phyloP scores from a whole-genome alignment of 2,113 vertebrate species.

The Rattus rattus region DNA sequence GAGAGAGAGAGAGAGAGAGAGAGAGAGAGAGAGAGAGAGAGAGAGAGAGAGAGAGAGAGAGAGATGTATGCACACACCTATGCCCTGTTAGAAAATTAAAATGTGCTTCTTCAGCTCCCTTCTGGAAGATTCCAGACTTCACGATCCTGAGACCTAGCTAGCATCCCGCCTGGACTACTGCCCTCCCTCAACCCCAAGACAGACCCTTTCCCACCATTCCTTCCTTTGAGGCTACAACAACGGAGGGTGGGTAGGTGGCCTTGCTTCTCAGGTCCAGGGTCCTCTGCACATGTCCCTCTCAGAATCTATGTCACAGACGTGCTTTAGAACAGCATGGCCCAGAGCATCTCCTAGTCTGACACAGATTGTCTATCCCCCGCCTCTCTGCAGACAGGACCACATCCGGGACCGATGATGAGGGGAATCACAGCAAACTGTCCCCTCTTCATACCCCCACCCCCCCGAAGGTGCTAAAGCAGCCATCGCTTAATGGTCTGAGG shows the following conservation, averaged over 20 bases:
- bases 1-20: too few relatives aligned
- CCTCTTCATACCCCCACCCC: background rate
- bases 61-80: background rate
- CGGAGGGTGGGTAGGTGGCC: background rate
- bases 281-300: background rate
- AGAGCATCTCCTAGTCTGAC: background rate
- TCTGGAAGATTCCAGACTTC: background rate
- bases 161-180: background rate
- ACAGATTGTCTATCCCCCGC: too few relatives aligned
- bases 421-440: fast-evolving
- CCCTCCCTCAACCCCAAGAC: background rate
- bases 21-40: too few relatives aligned
- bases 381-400: fast-evolving
- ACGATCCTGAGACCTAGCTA: background rate
- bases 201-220: background rate
- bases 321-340: background rate
- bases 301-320: fast-evolving
- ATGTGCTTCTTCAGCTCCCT: background rate
- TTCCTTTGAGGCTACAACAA: background rate
- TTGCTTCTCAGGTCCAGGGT: background rate
- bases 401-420: background rate
- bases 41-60: too few relatives aligned
- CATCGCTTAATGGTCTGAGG: fast-evolving
- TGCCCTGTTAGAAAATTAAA: background rate
- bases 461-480: background rate